Conservation (phyloP, 2,888 invertebrate species). For the Spilarctia lutea region DNA sequence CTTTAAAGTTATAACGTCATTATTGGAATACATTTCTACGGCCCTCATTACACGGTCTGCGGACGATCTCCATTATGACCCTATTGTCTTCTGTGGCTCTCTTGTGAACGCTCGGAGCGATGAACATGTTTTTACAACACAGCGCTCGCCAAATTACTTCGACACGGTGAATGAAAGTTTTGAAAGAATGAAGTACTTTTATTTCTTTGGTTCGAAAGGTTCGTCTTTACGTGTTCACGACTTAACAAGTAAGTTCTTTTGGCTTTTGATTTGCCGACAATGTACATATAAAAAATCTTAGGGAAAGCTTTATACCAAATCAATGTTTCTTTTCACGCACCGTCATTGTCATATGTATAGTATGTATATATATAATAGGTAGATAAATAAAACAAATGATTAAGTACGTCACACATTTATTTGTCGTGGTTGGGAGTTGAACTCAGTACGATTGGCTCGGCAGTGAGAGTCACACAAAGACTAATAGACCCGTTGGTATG, state of each 20-base stretch:
- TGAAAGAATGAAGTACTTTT: not conserved
- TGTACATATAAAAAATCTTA: not conserved
- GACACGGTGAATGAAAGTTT: not conserved
- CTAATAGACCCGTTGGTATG: too few relatives aligned
- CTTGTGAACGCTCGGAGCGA: slow-evolving; percentile 5
- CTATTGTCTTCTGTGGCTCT: slow-evolving; percentile 3
- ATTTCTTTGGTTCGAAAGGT: not conserved
- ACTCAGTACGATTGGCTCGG: too few relatives aligned
- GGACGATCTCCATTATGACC: not conserved
- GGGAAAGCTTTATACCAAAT: not conserved
- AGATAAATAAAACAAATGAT: too few relatives aligned
- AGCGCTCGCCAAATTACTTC: slow-evolving; percentile 11
- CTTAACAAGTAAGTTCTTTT: not conserved
- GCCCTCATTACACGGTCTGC: slow-evolving; percentile 4
- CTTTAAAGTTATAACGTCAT: not conserved
- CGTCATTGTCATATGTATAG: not conserved
- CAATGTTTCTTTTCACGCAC: not conserved
- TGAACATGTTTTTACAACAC: not conserved
- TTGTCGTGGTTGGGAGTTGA: too few relatives aligned
- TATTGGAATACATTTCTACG: not conserved
- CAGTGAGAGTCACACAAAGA: too few relatives aligned
- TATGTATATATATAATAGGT: too few relatives aligned
- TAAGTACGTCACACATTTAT: too few relatives aligned
- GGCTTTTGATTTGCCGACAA: not conserved
- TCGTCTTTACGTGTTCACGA: not conserved